phyloP scores from a whole-genome alignment of 2,113 vertebrate genomes.

The Acrocephalus arundinaceus region DNA sequence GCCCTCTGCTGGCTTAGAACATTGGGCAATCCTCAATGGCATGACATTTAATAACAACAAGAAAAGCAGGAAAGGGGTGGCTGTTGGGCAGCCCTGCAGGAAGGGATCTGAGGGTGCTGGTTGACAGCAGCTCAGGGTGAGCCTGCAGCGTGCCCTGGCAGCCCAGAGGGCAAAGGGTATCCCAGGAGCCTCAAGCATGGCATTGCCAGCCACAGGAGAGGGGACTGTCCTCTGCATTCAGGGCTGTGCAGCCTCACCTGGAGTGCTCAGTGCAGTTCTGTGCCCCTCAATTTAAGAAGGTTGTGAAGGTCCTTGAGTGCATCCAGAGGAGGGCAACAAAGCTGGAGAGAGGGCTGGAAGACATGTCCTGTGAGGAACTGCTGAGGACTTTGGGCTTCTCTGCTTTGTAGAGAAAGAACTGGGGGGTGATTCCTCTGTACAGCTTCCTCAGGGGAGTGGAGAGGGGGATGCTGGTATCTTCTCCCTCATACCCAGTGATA shows the following conservation, averaged over 20 bases:
- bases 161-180: rapidly evolving
- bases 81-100: not conserved
- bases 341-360: not conserved
- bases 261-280: not conserved
- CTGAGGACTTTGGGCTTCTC: not conserved
- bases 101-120: not conserved
- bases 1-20: not conserved
- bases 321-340: not conserved
- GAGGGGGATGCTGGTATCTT: not conserved
- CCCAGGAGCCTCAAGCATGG: not conserved
- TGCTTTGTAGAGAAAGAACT: not conserved
- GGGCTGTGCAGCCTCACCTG: not conserved
- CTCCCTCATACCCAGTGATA: not conserved
- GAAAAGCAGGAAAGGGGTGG: no score
- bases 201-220: not conserved
- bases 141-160: not conserved
- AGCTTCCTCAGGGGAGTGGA: not conserved
- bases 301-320: not conserved
- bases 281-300: no score
- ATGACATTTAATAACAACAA: not conserved
- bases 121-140: not conserved
- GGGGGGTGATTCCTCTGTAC: not conserved
- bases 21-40: rapidly evolving
- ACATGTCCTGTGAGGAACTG: not conserved
- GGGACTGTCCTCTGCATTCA: not conserved